A percentile compares a stretch with the other conserved stretches of the same genome.
Conservation (phyloP, 2,113 vertebrate genomes). For the Forbesichthys agassizii region DNA sequence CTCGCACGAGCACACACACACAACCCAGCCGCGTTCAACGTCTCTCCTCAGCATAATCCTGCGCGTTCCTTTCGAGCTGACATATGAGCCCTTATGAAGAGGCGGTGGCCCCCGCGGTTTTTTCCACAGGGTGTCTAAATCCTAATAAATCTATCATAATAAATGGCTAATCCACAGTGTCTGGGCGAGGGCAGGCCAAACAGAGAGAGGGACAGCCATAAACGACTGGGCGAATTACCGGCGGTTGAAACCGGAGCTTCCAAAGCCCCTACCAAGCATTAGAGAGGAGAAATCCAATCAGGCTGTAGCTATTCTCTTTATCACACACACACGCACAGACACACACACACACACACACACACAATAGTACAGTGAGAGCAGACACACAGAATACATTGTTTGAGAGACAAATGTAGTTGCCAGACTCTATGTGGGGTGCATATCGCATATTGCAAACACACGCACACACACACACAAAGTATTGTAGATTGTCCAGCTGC, state of each 20-base stretch:
- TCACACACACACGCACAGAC: conserved; percentile 22
- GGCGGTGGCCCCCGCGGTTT: conserved; percentile 19
- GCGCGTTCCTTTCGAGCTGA: conserved; percentile 20
- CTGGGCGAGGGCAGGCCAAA: conserved; percentile 63
- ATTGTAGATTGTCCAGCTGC: conserved; percentile 44
- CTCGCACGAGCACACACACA: neutral
- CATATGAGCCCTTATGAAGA: conserved; percentile 54
- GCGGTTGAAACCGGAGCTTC: conserved; percentile 69
- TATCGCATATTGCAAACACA: conserved; percentile 25
- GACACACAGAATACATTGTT: conserved; percentile 53
- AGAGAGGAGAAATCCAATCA: conserved; percentile 73
- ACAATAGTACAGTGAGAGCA: conserved; percentile 5
- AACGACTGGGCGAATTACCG: conserved; percentile 73
- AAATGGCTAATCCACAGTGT: conserved; percentile 68
- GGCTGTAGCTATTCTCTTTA: conserved; percentile 63
- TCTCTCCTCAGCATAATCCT: conserved; percentile 32
- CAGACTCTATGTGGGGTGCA: neutral
- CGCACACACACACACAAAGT: conserved; percentile 7
- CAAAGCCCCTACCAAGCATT: conserved; percentile 67
- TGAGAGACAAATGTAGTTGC: conserved; percentile 37
- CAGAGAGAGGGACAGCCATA: conserved; percentile 63
- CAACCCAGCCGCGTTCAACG: conserved; percentile 17
- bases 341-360: conserved; percentile 4
- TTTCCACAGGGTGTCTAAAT: conserved; percentile 60
- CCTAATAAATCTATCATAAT: conserved; percentile 74